Percentiles rank a stretch among this genome's conserved stretches.
phyloP scores from a whole-genome alignment of 2,888 invertebrate genomes.

The Geophilus truncorum region DNA sequence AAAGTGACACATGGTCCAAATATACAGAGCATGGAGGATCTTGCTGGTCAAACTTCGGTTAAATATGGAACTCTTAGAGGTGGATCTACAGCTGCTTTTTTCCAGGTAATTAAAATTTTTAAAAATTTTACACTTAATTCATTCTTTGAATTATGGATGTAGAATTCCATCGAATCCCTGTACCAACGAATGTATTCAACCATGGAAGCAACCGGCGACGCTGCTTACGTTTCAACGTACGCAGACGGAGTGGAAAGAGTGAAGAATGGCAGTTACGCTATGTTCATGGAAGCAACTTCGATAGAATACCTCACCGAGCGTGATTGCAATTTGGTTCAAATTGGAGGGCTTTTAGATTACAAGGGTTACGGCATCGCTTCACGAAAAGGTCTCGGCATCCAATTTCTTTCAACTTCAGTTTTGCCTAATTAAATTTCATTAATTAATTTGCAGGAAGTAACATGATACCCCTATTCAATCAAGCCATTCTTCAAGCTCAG shows the following conservation, averaged over 20 bases:
- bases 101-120: slow-evolving; percentile 79
- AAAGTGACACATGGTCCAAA: slow-evolving; percentile 63
- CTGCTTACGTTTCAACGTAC: slow-evolving; percentile 60
- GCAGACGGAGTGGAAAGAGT: slow-evolving; percentile 88
- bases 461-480: not conserved
- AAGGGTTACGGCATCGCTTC: slow-evolving; percentile 95
- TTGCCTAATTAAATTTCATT: not conserved
- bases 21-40: slow-evolving; percentile 90
- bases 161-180: not conserved
- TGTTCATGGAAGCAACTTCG: slow-evolving; percentile 94
- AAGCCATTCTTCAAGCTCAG: not conserved
- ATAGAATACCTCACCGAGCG: slow-evolving; percentile 90
- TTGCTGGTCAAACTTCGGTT: slow-evolving; percentile 93
- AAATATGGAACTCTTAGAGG: slow-evolving; percentile 91
- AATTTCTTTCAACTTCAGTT: not conserved
- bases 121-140: too few species aligned
- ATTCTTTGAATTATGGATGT: not conserved
- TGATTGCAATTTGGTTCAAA: slow-evolving; percentile 80
- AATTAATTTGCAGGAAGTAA: not conserved
- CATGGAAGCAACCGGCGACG: slow-evolving; percentile 50
- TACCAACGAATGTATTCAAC: slow-evolving; percentile 52
- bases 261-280: slow-evolving; percentile 73
- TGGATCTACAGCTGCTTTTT: slow-evolving; percentile 92
- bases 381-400: slow-evolving; percentile 66
- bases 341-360: slow-evolving; percentile 85